Conservation (phyloP, 2,797 vertebrate species). For the Morelia viridis region DNA sequence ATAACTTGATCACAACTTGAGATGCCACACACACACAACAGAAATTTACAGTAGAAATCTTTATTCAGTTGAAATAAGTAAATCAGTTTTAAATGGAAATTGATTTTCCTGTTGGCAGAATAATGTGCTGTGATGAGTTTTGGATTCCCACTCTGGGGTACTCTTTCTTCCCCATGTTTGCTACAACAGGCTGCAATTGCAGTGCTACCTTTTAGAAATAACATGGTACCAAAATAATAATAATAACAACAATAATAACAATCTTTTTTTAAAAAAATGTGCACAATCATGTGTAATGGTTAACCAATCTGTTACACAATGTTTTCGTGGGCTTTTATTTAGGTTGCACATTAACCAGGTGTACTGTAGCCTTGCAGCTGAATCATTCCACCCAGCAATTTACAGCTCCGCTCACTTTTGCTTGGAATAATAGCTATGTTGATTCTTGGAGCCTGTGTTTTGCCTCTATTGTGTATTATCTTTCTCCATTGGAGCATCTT, state of each 20-base stretch:
- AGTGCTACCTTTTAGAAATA: neutral
- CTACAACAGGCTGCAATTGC: neutral
- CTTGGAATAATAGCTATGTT: slow-evolving; percentile 6
- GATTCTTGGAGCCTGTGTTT: neutral
- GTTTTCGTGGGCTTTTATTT: neutral
- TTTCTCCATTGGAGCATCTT: slow-evolving; percentile 25
- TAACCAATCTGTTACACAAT: neutral
- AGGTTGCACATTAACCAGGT: neutral
- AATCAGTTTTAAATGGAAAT: neutral
- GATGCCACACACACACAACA: neutral
- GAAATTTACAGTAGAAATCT: neutral
- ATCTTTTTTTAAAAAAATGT: neutral
- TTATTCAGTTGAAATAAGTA: neutral
- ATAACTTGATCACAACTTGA: neutral
- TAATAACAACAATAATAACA: neutral
- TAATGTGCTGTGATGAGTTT: neutral
- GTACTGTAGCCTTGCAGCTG: neutral
- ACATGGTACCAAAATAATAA: neutral
- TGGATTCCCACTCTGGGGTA: neutral
- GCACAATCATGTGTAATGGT: neutral
- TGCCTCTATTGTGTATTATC: slow-evolving; percentile 24
- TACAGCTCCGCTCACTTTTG: slow-evolving; percentile 16
- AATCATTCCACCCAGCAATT: neutral
- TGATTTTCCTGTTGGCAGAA: neutral
- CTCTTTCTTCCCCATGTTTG: neutral